A percentile compares a stretch with the other conserved stretches of the same genome.
phyloP scores from a whole-genome alignment of 2,113 vertebrate species.

The Amia ocellicauda region DNA sequence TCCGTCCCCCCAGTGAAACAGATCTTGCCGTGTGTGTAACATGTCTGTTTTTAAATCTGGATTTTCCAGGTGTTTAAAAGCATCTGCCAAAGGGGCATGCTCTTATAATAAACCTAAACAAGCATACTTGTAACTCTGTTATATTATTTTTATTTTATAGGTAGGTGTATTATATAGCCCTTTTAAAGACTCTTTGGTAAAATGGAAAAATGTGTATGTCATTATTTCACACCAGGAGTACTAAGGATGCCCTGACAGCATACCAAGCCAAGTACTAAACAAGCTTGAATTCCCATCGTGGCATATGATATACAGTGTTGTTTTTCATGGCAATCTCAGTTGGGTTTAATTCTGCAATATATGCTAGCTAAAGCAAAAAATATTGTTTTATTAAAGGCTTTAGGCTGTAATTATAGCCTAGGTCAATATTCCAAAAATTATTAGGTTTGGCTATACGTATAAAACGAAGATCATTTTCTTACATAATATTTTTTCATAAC shows the following conservation, averaged over 20 bases:
- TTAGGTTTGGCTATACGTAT: conserved; percentile 32
- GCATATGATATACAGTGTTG: conserved; percentile 15
- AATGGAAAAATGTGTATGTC: conserved; percentile 2
- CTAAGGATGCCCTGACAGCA: background rate
- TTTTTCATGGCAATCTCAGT: conserved; percentile 22
- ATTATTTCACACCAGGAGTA: background rate
- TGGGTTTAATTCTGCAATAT: conserved; percentile 12
- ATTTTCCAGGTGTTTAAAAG: background rate
- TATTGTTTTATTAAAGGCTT: conserved; percentile 17
- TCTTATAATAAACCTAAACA: background rate
- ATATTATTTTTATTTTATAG: background rate
- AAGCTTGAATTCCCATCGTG: conserved; percentile 1
- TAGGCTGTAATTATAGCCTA: conserved; percentile 31
- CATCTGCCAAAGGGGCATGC: background rate
- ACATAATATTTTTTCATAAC: conserved; percentile 26
- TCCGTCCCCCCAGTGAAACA: too few species aligned
- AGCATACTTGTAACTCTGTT: background rate
- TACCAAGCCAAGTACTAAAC: background rate
- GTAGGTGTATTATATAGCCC: background rate
- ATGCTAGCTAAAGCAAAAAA: conserved; percentile 43
- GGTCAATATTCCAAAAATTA: conserved; percentile 29
- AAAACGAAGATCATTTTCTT: conserved; percentile 38
- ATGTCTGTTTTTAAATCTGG: background rate
- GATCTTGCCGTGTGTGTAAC: background rate
- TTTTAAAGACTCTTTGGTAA: background rate